These are phyloP conservation scores for Arbacia lixula DNA, from an alignment of 53 echinoderm and acorn worm genomes.

Conservation along the genomic window DNA sequence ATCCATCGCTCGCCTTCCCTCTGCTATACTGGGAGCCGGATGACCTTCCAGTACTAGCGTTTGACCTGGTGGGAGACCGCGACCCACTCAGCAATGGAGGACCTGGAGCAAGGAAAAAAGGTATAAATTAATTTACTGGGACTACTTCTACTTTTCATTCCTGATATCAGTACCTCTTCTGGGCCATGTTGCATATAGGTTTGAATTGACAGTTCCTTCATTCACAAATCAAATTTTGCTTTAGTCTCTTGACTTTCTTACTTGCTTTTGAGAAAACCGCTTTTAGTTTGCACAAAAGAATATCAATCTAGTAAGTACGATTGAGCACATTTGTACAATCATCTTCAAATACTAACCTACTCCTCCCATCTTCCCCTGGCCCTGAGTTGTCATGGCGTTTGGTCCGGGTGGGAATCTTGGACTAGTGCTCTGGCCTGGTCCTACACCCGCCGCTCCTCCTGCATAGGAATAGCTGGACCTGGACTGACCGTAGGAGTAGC, in stretches of 20 bases:
- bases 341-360: constrained; percentile 5
- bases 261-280: background rate
- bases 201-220: background rate
- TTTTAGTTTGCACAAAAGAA: background rate
- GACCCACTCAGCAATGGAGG: constrained; percentile 11
- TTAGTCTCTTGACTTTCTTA: background rate
- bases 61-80: constrained; percentile 9
- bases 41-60: background rate
- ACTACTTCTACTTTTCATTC: background rate
- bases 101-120: constrained; percentile 1
- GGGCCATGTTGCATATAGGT: too few relatives aligned
- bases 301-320: background rate
- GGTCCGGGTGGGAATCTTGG: constrained; percentile 32
- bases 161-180: background rate
- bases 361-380: constrained; percentile 13
- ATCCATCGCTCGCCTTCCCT: constrained; percentile 22
- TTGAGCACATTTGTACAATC: background rate
- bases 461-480: constrained; percentile 35
- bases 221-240: background rate
- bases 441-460: constrained; percentile 26
- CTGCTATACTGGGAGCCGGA: constrained; percentile 30
- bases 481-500: constrained; percentile 33
- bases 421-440: constrained; percentile 31
- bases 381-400: constrained; percentile 45
- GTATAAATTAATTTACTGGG: background rate